A percentile compares a stretch with the other conserved stretches of the same genome.
Conservation (phyloP, 2,113 vertebrate genomes). For the Chloebia gouldiae region DNA sequence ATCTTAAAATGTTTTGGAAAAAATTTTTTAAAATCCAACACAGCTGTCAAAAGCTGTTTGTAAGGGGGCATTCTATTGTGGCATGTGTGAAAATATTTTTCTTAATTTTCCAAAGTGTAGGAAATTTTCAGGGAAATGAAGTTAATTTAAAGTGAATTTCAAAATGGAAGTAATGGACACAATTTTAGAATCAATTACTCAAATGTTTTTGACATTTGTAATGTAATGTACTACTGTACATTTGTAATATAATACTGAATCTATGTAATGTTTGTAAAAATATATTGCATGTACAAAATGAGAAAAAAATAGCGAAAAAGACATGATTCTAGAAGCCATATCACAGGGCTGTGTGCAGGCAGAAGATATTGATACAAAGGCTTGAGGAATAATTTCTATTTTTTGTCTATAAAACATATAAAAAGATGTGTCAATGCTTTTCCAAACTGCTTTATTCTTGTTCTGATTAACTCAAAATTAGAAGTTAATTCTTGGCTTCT, state of each 20-base stretch:
- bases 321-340: neutral
- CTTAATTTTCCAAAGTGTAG: neutral
- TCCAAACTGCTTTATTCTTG: neutral
- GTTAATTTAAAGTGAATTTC: neutral
- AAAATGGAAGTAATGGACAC: neutral
- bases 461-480: constrained; percentile 8
- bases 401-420: neutral
- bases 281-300: neutral
- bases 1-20: neutral
- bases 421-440: neutral
- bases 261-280: neutral
- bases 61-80: fast-evolving
- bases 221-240: too few relatives aligned
- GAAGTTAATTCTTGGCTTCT: constrained; percentile 18
- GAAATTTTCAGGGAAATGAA: neutral
- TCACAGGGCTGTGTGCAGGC: neutral
- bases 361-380: neutral
- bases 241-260: neutral
- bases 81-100: neutral
- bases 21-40: neutral
- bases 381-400: neutral
- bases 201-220: neutral
- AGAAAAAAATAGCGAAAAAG: neutral
- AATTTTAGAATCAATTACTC: neutral
- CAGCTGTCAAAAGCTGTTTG: neutral